These are phyloP conservation scores for Phymatocera aterrima DNA, from an alignment of 2,888 invertebrate genomes.

Conservation along the genomic window DNA sequence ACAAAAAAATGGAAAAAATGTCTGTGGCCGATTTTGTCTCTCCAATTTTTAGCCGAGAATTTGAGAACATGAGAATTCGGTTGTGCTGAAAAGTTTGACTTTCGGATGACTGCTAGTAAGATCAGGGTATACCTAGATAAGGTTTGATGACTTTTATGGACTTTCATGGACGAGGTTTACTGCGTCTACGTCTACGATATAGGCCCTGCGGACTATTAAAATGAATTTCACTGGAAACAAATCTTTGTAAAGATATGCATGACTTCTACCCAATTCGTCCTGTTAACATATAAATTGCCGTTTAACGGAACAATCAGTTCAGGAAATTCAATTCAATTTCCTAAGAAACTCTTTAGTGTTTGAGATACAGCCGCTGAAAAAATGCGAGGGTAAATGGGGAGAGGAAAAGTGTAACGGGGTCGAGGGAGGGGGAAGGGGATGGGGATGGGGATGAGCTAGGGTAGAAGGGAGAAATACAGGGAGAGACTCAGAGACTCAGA, in stretches of 20 bases:
- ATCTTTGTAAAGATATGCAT: slow-evolving; percentile 65
- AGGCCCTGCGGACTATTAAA: slow-evolving; percentile 34
- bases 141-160: neutral
- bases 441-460: slow-evolving; percentile 6
- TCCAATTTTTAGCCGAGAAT: no score
- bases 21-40: no score
- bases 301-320: slow-evolving; percentile 68
- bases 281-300: slow-evolving; percentile 73
- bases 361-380: slow-evolving; percentile 67
- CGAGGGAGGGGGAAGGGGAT: slow-evolving; percentile 35
- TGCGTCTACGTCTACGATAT: neutral
- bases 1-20: no score
- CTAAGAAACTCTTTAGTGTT: slow-evolving; percentile 70
- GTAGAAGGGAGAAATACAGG: slow-evolving; percentile 38
- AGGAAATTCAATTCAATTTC: slow-evolving; percentile 70
- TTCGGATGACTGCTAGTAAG: no score
- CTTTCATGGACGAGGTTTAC: neutral
- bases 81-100: no score
- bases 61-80: no score
- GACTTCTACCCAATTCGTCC: slow-evolving; percentile 68
- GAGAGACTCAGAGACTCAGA: slow-evolving; percentile 25
- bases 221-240: slow-evolving; percentile 49
- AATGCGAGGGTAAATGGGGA: slow-evolving; percentile 58
- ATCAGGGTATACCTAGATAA: no score
- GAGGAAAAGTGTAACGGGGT: slow-evolving; percentile 50